Percentiles rank a stretch among this genome's conserved stretches.
Evolutionary conservation across 2,113 vertebrate species (phyloP).

Genomic region (Colius striatus): DNA sequence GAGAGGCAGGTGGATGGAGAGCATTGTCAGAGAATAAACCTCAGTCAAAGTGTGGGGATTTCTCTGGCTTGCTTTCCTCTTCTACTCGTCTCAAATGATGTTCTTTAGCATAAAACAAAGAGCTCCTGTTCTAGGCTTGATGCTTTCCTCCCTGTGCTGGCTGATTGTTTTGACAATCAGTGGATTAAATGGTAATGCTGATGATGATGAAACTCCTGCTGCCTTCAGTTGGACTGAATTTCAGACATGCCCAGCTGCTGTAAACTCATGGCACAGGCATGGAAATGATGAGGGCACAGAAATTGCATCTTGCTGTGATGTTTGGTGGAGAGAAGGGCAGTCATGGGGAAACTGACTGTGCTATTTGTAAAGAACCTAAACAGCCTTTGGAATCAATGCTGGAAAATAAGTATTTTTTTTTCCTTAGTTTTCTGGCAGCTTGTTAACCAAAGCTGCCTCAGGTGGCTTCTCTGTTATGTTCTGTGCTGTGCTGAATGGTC

Average conservation of each 20-base stretch:
- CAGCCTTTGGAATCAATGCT: background rate
- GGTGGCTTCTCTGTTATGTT: background rate
- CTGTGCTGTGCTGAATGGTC: slow-evolving; percentile 12
- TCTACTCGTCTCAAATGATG: background rate
- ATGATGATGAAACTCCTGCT: background rate
- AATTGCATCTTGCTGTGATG: background rate
- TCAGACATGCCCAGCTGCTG: background rate
- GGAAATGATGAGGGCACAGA: background rate
- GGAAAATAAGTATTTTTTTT: slow-evolving; percentile 4
- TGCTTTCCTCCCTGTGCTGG: fast-evolving
- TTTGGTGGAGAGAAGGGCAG: background rate
- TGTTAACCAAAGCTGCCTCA: background rate
- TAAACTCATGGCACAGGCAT: background rate
- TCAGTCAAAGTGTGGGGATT: background rate
- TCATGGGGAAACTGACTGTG: background rate
- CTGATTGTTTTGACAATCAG: background rate
- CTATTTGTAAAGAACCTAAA: background rate
- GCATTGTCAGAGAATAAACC: background rate
- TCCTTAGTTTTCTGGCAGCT: background rate
- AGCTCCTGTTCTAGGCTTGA: background rate
- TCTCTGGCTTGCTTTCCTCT: slow-evolving; percentile 8
- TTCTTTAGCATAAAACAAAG: background rate
- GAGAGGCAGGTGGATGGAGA: background rate
- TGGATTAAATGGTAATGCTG: background rate
- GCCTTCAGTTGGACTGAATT: background rate